Evolutionary conservation across 2,113 vertebrate genomes (phyloP).

Genomic region (Phylloscopus whistleri): DNA sequence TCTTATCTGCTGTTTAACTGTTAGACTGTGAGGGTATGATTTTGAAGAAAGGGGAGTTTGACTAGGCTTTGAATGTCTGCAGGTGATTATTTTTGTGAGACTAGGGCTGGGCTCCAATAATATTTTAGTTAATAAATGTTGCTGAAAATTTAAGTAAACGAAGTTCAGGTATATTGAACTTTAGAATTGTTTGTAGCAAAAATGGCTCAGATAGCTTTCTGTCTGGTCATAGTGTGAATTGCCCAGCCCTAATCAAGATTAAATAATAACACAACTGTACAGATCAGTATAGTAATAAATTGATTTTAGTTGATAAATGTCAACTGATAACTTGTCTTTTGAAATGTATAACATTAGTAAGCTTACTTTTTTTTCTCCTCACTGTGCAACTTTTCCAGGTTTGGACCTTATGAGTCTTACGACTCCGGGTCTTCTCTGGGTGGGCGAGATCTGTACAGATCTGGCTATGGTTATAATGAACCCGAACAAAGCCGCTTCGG

Average conservation of each 20-base stretch:
- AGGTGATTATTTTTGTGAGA: slow-evolving; percentile 74
- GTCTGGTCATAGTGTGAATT: slow-evolving; percentile 73
- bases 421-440: slow-evolving; percentile 86
- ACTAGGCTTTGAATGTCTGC: slow-evolving; percentile 69
- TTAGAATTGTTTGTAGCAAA: slow-evolving; percentile 66
- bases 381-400: slow-evolving; percentile 90
- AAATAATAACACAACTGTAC: slow-evolving; percentile 70
- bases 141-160: slow-evolving; percentile 61
- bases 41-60: slow-evolving; percentile 62
- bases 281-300: slow-evolving; percentile 74
- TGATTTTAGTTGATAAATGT: slow-evolving; percentile 86
- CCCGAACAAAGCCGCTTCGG: slow-evolving; percentile 88
- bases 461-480: slow-evolving; percentile 89
- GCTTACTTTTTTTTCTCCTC: slow-evolving; percentile 86
- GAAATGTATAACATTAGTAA: slow-evolving; percentile 86
- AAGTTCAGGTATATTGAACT: slow-evolving; percentile 68
- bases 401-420: slow-evolving; percentile 89
- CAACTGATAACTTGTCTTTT: slow-evolving; percentile 84
- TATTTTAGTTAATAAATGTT: slow-evolving; percentile 62
- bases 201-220: slow-evolving; percentile 79
- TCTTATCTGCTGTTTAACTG: slow-evolving; percentile 66
- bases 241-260: slow-evolving; percentile 82
- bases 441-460: slow-evolving; percentile 89
- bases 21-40: slow-evolving; percentile 59
- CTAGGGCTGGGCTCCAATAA: slow-evolving; percentile 80